phyloP scores from a whole-genome alignment of 92 coral and sea anemone species.

The Porites rus region DNA sequence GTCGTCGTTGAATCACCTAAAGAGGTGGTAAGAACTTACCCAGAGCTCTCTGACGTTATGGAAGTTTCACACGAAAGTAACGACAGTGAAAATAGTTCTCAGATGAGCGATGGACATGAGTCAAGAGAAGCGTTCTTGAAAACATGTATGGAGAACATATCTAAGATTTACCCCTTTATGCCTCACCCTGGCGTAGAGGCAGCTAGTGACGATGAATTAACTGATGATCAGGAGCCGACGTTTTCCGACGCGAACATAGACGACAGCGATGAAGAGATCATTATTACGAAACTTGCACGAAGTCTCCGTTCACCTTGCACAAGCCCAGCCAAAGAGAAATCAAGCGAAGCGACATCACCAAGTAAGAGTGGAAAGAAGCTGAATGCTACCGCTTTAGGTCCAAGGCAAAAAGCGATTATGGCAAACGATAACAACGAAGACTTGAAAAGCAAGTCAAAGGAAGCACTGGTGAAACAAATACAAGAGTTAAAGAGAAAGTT shows the following conservation, averaged over 20 bases:
- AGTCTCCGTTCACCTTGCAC: slow-evolving; percentile 70
- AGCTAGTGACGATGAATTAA: slow-evolving; percentile 75
- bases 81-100: slow-evolving; percentile 90
- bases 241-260: slow-evolving; percentile 82
- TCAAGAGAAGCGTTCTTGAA: slow-evolving; percentile 70
- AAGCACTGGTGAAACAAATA: slow-evolving; percentile 46
- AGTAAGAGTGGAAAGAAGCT: slow-evolving; percentile 45
- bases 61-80: slow-evolving; percentile 87
- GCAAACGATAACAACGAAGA: slow-evolving; percentile 23
- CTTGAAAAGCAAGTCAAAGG: slow-evolving; percentile 30
- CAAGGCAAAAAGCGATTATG: not conserved
- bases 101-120: slow-evolving; percentile 79
- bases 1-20: slow-evolving; percentile 40
- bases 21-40: slow-evolving; percentile 43
- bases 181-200: slow-evolving; percentile 80
- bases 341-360: slow-evolving; percentile 35
- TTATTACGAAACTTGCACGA: slow-evolving; percentile 86
- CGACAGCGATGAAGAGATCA: slow-evolving; percentile 87
- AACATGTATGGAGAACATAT: slow-evolving; percentile 82
- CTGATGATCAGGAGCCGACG: slow-evolving; percentile 81
- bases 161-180: slow-evolving; percentile 81
- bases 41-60: slow-evolving; percentile 89
- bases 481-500: slow-evolving; percentile 54
- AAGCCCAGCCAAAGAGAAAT: slow-evolving; percentile 48
- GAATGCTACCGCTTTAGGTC: not conserved